These are phyloP conservation scores for Apteryx mantelli DNA, from an alignment of 2,113 vertebrate genomes.

Conservation along the genomic window DNA sequence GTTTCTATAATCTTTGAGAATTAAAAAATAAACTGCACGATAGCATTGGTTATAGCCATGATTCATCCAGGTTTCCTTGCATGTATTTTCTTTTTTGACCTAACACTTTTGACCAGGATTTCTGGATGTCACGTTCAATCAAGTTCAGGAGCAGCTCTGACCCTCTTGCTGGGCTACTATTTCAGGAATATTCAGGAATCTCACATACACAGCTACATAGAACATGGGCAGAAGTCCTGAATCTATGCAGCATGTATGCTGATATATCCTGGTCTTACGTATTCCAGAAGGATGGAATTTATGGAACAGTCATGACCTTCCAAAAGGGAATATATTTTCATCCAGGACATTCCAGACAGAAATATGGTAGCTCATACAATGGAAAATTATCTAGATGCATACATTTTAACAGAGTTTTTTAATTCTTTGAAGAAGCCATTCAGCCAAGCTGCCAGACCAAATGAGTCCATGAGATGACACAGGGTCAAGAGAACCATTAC, in stretches of 20 bases:
- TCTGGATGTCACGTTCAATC: neutral
- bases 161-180: neutral
- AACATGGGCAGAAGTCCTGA: neutral
- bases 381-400: neutral
- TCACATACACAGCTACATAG: neutral
- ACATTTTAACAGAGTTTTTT: neutral
- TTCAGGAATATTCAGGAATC: neutral
- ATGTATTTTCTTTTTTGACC: neutral
- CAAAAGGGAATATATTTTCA: neutral
- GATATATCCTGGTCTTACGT: neutral
- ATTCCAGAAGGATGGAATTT: neutral
- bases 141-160: neutral
- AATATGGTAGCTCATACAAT: neutral
- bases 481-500: neutral
- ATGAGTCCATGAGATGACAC: neutral
- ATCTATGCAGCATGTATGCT: neutral
- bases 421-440: neutral
- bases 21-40: neutral
- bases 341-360: neutral
- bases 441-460: neutral
- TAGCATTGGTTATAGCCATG: neutral
- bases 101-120: neutral
- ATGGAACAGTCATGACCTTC: neutral
- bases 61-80: neutral
- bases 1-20: neutral